Base-by-base conservation (phyloP, 2,113 vertebrate genomes). In the Nibea coibor region DNA sequence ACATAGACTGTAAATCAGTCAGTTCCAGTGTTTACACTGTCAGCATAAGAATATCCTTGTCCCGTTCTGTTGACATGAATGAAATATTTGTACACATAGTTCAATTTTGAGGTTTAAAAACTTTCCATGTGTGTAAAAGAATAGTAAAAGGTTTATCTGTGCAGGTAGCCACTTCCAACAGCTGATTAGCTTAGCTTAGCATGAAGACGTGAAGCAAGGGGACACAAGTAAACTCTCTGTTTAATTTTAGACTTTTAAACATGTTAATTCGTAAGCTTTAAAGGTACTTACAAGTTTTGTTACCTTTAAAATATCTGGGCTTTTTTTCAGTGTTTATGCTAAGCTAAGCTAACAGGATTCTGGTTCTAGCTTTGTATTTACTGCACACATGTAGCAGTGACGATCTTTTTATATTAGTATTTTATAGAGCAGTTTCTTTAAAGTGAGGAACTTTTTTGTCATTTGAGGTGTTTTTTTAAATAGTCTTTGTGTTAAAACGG, bases 401-500 rank as follows among this genome's bases (percentile, higher is more conserved):
- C 7, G 3, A 35, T 51, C 47, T 11, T 64, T 35, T 35, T 8
- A 9, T 7, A 39, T 39, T 39, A 24, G 26, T 2, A 4, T 17
- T 15, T 10, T 58, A 62, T 45, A 22, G 4, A 68, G 51, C 28
- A 11, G 16, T 24, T 65, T 10, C n/a, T 66, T 59, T 17, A 50
- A 48, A 2, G 6, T 2, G 0, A 51, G n/a, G 39, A 10, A 7
- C 43, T 72, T 10, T 26, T 63, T 31, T 22, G 8, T 45, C 35
- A 35, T 54, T 53, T 10, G 0, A 68, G 0, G 71, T 22, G 19
- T 2, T 70, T 16, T 39, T 28, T n/a, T 56, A 4, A 31, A 39
- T 39, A 2, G 35, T 39, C 35, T 8, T 42, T 77, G 2, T 53
- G 20, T 82, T 81, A 35, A 70, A 80, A 20, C 14, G 53, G 39